Evolutionary conservation across 2,797 vertebrate species (phyloP), one percentile per base, ranked within the genome.

Genomic region (Ambastaia sidthimunki): DNA sequence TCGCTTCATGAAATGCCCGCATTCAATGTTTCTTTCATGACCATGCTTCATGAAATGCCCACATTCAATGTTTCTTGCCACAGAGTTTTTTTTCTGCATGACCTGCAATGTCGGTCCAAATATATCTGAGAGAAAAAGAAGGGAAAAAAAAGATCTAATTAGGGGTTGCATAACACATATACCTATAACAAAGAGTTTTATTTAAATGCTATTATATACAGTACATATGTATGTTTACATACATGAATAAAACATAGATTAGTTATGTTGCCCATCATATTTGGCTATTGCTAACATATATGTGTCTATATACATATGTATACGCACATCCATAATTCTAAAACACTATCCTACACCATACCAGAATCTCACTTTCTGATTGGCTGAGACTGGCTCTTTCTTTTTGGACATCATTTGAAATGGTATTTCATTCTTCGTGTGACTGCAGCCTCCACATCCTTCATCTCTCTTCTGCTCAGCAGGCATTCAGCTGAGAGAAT

Each of bases 21-120:
- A n/a, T n/a, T n/a, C n/a, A n/a, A n/a, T n/a, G 75, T 50, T 83
- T 72, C 81, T 84, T 85, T 82, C 68, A 71, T 85, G 70, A 60
- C 23, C n/a, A n/a, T n/a, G 2, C 57, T 67, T 66, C 68, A 63
- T 62, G 82, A 71, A 23, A 68, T 37, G 34, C 2, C 34, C 34
- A 6, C 34, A 37, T 37, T 37, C 4, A 37, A 37, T 75, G 71
- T 44, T 60, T 60, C 52, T 21, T 63, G 71, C 31, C 50, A 52
- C 76, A 82, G 37, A 34, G 41, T 68, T 52, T 68, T 19, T 57
- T 67, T 28, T 12, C n/a, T n/a, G n/a, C n/a, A n/a, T n/a, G n/a
- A n/a, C n/a, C n/a, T n/a, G n/a, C n/a, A n/a, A n/a, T n/a, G n/a
- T n/a, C 4, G 9, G 7, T 19, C n/a, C 7, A 21, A 7, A 21